Evolutionary conservation across 53 echinoderm and acorn worm species (phyloP).

Genomic region (Patiria pectinifera): DNA sequence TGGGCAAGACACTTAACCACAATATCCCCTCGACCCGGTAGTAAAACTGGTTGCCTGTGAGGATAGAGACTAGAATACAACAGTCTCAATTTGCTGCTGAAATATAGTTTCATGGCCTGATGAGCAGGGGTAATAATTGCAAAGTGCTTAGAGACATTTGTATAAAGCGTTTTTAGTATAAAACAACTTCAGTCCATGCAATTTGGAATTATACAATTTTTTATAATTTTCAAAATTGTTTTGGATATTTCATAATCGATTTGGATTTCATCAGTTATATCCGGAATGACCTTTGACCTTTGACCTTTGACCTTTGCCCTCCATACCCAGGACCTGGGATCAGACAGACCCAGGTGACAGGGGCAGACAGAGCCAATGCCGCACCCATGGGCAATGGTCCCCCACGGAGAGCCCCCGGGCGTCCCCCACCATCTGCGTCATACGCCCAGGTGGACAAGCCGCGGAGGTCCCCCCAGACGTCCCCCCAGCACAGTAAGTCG

Average conservation of each 20-base stretch:
- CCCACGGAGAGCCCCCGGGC: conserved; percentile 4
- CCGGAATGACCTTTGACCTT: background rate
- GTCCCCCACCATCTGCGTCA: conserved; percentile 58
- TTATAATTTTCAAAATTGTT: background rate
- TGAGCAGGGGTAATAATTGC: background rate
- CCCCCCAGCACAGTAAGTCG: conserved; percentile 25
- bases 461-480: background rate
- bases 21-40: no score
- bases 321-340: conserved; percentile 65
- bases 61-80: no score
- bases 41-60: no score
- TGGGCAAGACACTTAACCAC: no score
- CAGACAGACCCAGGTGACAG: conserved; percentile 64
- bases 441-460: conserved; percentile 62
- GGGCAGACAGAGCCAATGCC: conserved; percentile 46
- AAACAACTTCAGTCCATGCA: no score
- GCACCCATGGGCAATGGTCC: conserved; percentile 34
- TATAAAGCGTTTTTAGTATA: no score
- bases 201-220: background rate
- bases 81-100: no score
- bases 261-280: background rate
- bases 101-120: background rate
- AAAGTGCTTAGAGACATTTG: no score
- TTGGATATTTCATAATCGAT: background rate
- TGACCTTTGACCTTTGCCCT: background rate